Evolutionary conservation across 1,140 invertebrate genomes (phyloP).

Genomic region (Idris sp.): DNA sequence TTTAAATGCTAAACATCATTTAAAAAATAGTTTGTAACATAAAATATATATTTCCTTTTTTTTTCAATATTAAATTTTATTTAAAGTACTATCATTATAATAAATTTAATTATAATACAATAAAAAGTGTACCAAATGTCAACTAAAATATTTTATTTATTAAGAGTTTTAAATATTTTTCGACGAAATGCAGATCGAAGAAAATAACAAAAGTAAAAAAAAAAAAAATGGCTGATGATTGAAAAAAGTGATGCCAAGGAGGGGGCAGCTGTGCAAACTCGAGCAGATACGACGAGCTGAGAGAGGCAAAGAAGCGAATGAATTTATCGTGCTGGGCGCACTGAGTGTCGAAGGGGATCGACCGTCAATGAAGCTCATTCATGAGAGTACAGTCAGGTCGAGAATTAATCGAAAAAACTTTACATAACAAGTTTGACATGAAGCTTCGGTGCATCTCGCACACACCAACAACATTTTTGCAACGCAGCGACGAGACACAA

Average conservation of each 20-base stretch:
- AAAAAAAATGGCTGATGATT: no score
- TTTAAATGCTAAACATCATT: no score
- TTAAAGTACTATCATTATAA: no score
- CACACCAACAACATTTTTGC: constrained; percentile 8
- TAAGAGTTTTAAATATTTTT: no score
- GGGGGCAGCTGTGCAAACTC: constrained; percentile 55
- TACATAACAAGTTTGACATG: constrained; percentile 48
- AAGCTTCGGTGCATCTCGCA: constrained; percentile 14
- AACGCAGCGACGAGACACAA: constrained; percentile 1
- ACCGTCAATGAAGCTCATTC: constrained; percentile 68
- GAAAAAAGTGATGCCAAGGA: constrained; percentile 17
- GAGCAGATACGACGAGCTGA: constrained; percentile 40
- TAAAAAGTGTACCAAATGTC: no score
- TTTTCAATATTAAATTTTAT: no score
- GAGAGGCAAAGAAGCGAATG: constrained; percentile 54
- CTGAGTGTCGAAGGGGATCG: constrained; percentile 64
- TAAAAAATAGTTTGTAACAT: no score
- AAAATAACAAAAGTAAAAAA: constrained; percentile 18
- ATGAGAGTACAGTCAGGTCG: constrained; percentile 53
- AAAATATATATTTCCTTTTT: no score
- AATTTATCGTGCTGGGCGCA: constrained; percentile 59
- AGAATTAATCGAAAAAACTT: constrained; percentile 48
- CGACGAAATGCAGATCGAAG: constrained; percentile 2
- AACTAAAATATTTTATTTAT: no score
- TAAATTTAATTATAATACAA: no score